Evolutionary conservation across 2,113 vertebrate species (phyloP).

Genomic region (Bombycilla garrulus): DNA sequence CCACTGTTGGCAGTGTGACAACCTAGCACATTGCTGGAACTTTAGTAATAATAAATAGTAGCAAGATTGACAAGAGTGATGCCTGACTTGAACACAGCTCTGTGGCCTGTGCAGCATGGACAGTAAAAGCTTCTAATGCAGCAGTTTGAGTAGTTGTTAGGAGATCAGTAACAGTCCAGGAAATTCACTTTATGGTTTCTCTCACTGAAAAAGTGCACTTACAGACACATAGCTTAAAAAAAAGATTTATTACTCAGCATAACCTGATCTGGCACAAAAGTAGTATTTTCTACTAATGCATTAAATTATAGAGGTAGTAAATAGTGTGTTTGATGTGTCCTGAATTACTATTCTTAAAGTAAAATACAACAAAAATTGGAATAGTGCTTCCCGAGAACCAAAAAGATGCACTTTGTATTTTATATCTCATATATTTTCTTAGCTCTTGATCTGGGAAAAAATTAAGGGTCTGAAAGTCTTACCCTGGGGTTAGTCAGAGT

Average conservation of each 20-base stretch:
- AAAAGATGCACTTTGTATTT: not conserved
- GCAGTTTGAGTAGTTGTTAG: not conserved
- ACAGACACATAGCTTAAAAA: not conserved
- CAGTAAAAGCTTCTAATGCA: not conserved
- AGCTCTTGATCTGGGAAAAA: not conserved
- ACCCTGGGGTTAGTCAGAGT: not conserved
- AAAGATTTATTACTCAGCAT: not conserved
- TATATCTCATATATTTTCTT: not conserved
- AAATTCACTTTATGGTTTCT: not conserved
- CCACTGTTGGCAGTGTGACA: not conserved
- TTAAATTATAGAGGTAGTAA: not conserved
- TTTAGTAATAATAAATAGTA: not conserved
- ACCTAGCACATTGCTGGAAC: not conserved
- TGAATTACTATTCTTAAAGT: not conserved
- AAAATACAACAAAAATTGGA: not conserved
- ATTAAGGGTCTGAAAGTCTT: not conserved
- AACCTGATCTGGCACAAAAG: not conserved
- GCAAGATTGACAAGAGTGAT: not conserved
- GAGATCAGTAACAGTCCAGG: not conserved
- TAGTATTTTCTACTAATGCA: not conserved
- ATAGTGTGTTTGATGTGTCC: not conserved
- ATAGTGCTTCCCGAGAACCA: not conserved
- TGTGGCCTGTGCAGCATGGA: not conserved
- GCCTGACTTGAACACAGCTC: not conserved
- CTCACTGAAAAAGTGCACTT: not conserved